Base-by-base conservation (phyloP, 2,888 invertebrate species). In the Nemapogon koenigi region DNA sequence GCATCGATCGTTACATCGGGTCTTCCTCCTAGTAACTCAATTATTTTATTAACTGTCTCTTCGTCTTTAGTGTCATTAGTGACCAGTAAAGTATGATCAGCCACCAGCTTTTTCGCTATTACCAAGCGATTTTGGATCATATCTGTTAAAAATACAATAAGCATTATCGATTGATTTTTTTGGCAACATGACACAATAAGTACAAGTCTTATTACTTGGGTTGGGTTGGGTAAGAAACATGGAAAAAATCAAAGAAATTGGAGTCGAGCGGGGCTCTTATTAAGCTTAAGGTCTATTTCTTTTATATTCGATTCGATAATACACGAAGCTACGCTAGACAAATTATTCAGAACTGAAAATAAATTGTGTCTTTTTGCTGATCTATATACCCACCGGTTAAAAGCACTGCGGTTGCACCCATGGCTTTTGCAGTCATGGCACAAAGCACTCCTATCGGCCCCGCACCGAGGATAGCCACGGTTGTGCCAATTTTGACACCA, bases 361-460 rank as follows among this genome's bases (percentile, higher is more conserved):
- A n/a, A n/a, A n/a, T n/a, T n/a, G 6, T 8, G 11, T 29, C n/a
- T 6, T 29, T 13, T 37, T 10, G 30, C 10, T 45, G 66, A 11
- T 27, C 27, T 6, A 11, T 27, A 27, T 27, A 27, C n/a, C n/a
- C 54, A 89, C 90, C 94, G 39, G 91, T 89, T 4, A 94, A 83
- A 4, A 91, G 65, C 43, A 94, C 81, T 53, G 84, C 85, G 2
- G 84, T 80, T 1, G 93, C 94, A 2, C 95, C 95, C 87, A 91
- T 90, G 0, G 93, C 88, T 59, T 86, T 87, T 1, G 94, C 94
- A 0, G 86, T 81, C 49, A 94, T 62, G 11, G 94, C 65, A 19
- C 87, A 87, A 1, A 95, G 87, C 13, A 94, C 78, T 19, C 95
- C 95, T 43, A 96, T 90, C 1, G 95, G 94, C 3, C 95, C 95